phyloP scores from a whole-genome alignment of 1,140 invertebrate genomes.

The Apis dorsata region DNA sequence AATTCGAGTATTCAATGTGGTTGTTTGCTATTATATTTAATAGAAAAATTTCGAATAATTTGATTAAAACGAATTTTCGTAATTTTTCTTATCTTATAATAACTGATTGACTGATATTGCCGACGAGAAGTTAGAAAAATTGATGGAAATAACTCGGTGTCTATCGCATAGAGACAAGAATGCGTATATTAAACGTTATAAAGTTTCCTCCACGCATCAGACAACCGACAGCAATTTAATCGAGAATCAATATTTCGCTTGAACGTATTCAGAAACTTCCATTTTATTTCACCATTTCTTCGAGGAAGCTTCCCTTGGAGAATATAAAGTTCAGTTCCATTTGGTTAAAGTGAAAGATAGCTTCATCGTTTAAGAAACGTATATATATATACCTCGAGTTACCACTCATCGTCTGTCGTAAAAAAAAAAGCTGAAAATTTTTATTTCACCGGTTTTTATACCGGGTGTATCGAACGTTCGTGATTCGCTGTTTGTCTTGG shows the following conservation, averaged over 20 bases:
- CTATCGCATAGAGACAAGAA: too few species aligned
- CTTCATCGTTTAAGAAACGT: too few species aligned
- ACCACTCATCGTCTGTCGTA: background rate
- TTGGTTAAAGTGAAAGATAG: background rate
- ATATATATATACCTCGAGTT: background rate
- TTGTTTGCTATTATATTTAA: too few species aligned
- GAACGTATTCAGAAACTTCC: background rate
- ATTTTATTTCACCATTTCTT: background rate
- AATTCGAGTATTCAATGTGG: too few species aligned
- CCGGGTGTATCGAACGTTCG: conserved; percentile 1
- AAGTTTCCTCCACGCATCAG: too few species aligned
- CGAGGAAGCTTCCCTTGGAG: background rate
- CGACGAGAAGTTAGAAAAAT: too few species aligned
- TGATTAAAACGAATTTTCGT: too few species aligned
- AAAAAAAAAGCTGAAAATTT: background rate
- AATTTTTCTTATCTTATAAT: too few species aligned
- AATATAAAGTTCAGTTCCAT: background rate
- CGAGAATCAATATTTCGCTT: background rate
- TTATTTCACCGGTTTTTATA: background rate
- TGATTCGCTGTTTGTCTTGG: conserved; percentile 21
- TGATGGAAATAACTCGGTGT: too few species aligned
- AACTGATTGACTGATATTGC: too few species aligned
- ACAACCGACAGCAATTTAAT: background rate
- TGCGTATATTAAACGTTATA: too few species aligned
- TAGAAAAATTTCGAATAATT: too few species aligned